Conservation (phyloP, 2,797 vertebrate species). For the Eremophila alpestris region DNA sequence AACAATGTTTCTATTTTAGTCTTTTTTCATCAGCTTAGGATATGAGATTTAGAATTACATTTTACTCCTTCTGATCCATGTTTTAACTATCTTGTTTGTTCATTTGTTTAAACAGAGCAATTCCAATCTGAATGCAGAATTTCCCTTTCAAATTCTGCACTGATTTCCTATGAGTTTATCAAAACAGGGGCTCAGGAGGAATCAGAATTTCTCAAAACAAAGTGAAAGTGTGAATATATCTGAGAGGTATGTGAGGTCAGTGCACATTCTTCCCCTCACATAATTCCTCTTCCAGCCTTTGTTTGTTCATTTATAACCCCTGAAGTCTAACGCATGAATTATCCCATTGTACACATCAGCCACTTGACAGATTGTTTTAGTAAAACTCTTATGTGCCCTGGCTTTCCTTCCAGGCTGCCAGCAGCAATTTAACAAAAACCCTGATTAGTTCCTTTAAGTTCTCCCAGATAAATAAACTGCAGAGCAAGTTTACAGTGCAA, state of each 20-base stretch:
- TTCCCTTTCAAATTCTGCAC: neutral
- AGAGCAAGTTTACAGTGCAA: neutral
- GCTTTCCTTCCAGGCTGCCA: conserved; percentile 4
- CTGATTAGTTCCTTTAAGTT: neutral
- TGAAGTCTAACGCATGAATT: neutral
- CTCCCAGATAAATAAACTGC: neutral
- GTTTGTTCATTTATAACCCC: neutral
- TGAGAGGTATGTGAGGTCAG: neutral
- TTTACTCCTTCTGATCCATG: neutral
- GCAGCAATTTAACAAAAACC: neutral
- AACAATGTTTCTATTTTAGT: neutral
- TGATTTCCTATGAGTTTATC: neutral
- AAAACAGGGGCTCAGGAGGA: neutral
- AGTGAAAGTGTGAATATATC: neutral
- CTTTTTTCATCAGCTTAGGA: neutral
- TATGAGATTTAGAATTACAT: neutral
- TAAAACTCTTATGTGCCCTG: neutral
- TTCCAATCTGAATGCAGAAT: neutral
- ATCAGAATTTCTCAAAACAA: neutral
- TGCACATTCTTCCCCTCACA: neutral
- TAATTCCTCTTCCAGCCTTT: neutral
- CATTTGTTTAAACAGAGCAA: neutral
- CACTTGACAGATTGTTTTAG: conserved; percentile 18
- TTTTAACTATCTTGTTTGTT: neutral
- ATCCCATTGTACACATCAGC: neutral